phyloP scores from a whole-genome alignment of 1,140 invertebrate genomes.

The Druon quercuslanigerum region DNA sequence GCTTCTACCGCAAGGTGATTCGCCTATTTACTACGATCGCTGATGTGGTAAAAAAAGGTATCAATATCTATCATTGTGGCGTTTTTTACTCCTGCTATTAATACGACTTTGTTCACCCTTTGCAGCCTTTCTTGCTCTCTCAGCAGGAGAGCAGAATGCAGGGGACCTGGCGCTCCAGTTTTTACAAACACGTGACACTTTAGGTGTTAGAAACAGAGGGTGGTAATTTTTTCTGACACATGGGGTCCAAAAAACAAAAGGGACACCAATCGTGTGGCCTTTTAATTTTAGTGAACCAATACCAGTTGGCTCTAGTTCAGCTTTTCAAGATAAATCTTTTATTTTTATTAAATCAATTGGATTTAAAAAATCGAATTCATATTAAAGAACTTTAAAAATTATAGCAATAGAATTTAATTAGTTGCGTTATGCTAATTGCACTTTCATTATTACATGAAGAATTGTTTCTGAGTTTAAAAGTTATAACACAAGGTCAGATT shows the following conservation, averaged over 20 bases:
- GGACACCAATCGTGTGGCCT: conserved; percentile 21
- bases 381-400: too few species aligned
- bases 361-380: too few species aligned
- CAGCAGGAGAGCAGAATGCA: background rate
- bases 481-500: too few species aligned
- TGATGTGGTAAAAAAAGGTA: too few species aligned
- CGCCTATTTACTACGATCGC: too few species aligned
- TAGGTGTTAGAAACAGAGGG: conserved; percentile 4
- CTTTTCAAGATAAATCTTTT: too few species aligned
- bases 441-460: too few species aligned
- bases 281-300: background rate
- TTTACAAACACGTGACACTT: conserved; percentile 13
- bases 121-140: background rate
- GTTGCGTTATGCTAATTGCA: too few species aligned
- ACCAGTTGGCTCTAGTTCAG: too few species aligned
- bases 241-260: conserved; percentile 27
- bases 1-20: background rate
- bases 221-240: conserved; percentile 5
- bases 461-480: too few species aligned
- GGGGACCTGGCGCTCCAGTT: background rate
- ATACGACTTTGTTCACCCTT: background rate
- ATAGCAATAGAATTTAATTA: too few species aligned
- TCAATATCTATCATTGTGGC: background rate
- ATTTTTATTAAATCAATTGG: too few species aligned
- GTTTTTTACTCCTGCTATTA: conserved; percentile 5